Conservation (phyloP, 2,888 invertebrate species). For the Cheilosia soror region DNA sequence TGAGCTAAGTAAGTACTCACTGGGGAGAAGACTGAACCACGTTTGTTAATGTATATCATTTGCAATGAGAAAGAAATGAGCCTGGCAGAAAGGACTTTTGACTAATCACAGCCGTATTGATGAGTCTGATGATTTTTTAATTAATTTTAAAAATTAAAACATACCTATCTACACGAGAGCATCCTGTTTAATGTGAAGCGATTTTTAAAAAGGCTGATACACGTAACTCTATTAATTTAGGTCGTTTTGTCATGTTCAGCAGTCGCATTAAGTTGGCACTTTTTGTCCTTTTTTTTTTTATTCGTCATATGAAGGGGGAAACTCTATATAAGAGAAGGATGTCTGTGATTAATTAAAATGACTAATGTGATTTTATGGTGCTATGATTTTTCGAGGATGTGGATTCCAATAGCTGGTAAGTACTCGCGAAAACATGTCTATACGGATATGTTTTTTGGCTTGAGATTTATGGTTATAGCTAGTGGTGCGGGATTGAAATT, state of each 20-base stretch:
- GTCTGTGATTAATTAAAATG: conserved; percentile 70
- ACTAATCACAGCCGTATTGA: conserved; percentile 33
- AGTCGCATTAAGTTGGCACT: conserved; percentile 46
- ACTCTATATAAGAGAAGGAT: conserved; percentile 37
- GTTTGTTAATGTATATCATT: conserved; percentile 9
- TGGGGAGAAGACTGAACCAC: neutral
- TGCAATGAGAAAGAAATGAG: conserved; percentile 7
- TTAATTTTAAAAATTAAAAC: conserved; percentile 65
- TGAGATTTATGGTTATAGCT: too few species aligned
- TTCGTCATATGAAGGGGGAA: neutral
- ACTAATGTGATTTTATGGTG: conserved; percentile 59
- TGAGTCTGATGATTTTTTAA: conserved; percentile 58
- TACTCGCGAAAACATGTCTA: too few species aligned
- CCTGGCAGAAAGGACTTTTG: conserved; percentile 18
- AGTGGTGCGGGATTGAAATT: too few species aligned
- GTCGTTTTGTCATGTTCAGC: conserved; percentile 58
- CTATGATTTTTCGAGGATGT: conserved; percentile 37
- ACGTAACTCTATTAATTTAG: conserved; percentile 55
- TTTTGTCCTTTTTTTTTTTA: conserved; percentile 37
- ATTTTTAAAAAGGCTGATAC: conserved; percentile 11
- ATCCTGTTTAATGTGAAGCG: conserved; percentile 24
- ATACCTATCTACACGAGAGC: neutral
- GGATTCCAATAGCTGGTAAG: too few species aligned
- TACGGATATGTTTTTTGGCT: too few species aligned
- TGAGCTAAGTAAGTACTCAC: conserved; percentile 64